phyloP scores from a whole-genome alignment of 2,113 vertebrate species.

The Pantherophis guttatus region DNA sequence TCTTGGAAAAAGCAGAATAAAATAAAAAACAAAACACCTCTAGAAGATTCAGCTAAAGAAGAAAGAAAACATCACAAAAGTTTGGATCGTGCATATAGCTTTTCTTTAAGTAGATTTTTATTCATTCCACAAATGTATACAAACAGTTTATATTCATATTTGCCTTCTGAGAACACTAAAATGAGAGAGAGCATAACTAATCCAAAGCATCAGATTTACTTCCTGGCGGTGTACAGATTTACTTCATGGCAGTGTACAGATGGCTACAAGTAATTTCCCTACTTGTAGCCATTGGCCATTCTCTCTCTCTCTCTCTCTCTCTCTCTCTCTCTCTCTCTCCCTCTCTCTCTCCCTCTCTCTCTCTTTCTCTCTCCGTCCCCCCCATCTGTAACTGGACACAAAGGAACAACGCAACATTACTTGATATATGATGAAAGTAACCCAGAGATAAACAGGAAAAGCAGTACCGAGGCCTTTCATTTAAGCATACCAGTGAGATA shows the following conservation, averaged over 20 bases:
- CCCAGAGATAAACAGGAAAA: fast-evolving
- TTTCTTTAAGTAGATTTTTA: background rate
- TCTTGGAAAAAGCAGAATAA: slow-evolving; percentile 14
- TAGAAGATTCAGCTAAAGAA: background rate
- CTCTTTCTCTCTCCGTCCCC: background rate
- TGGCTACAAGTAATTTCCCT: background rate
- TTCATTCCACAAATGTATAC: background rate
- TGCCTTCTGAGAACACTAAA: background rate
- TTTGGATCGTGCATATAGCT: background rate
- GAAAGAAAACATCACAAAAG: background rate
- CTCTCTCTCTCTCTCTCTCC: background rate
- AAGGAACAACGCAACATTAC: background rate
- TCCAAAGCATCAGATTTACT: background rate
- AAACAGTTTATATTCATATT: background rate
- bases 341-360: background rate
- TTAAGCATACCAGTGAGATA: background rate
- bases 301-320: background rate
- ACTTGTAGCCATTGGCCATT: background rate
- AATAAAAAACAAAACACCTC: background rate
- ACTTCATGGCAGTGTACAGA: background rate
- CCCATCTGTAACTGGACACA: background rate
- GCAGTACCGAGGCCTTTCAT: background rate
- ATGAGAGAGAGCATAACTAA: background rate
- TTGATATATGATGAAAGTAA: background rate
- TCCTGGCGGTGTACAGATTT: background rate